A percentile compares a stretch with the other conserved stretches of the same genome.
These are phyloP conservation scores for Lophochroa leadbeateri DNA, from an alignment of 2,113 vertebrate species.

Conservation along the genomic window DNA sequence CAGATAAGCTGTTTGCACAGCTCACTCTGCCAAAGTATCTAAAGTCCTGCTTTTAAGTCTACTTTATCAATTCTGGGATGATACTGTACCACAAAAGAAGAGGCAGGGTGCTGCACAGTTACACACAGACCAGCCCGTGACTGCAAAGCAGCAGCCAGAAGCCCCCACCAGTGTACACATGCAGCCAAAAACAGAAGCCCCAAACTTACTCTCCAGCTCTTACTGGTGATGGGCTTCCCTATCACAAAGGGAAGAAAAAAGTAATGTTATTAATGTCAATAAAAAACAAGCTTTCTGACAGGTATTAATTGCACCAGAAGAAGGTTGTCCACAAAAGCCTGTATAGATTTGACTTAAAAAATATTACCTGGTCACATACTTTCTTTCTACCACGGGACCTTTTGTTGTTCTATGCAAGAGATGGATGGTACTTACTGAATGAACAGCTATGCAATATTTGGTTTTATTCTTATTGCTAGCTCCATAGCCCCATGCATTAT, in stretches of 20 bases:
- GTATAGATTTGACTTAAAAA: not conserved
- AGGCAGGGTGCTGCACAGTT: not conserved
- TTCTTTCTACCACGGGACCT: not conserved
- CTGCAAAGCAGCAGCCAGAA: not conserved
- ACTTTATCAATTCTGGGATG: fast-evolving
- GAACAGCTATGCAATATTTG: not conserved
- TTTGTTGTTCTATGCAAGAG: not conserved
- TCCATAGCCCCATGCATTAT: not conserved
- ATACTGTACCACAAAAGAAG: fast-evolving
- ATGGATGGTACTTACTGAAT: not conserved
- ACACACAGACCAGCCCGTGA: not conserved
- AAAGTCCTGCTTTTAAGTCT: fast-evolving
- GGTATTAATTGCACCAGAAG: not conserved
- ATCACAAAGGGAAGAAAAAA: not conserved
- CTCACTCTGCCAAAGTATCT: not conserved
- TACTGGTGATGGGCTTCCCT: not conserved
- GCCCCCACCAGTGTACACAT: fast-evolving
- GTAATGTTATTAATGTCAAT: not conserved
- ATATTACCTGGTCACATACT: not conserved
- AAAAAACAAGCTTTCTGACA: not conserved
- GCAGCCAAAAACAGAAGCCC: not conserved
- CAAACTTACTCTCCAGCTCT: not conserved
- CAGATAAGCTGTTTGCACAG: not conserved
- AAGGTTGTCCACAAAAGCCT: not conserved
- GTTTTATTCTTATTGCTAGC: not conserved